phyloP scores from a whole-genome alignment of 1,140 invertebrate genomes.

The Lasioglossum baleicum region DNA sequence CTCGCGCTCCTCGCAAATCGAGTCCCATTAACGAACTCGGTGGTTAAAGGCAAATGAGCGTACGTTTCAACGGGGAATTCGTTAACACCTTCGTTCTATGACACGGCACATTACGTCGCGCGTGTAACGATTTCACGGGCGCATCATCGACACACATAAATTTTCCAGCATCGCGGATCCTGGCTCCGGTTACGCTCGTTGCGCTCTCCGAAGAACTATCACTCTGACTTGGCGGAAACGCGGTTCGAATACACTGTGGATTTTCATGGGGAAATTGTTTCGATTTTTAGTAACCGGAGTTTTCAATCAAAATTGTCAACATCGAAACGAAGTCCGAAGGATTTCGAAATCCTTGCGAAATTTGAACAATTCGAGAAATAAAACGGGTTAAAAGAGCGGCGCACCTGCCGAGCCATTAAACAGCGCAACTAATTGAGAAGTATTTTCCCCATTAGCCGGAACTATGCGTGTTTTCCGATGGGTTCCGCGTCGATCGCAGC shows the following conservation, averaged over 20 bases:
- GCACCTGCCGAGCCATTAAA: background rate
- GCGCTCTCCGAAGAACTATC: no score
- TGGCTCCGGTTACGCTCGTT: no score
- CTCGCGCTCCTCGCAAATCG: conserved; percentile 11
- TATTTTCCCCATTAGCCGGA: background rate
- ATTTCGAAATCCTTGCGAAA: no score
- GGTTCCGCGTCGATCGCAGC: background rate
- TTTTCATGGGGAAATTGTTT: no score
- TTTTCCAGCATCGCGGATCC: conserved; percentile 2
- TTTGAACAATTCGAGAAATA: no score
- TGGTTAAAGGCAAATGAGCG: background rate
- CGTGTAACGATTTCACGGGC: conserved; percentile 28
- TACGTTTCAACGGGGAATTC: background rate
- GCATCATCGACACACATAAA: background rate
- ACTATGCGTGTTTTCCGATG: background rate
- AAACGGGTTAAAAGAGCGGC: no score
- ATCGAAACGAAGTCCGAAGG: no score
- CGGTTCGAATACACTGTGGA: no score
- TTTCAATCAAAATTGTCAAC: no score
- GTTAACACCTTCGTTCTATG: conserved; percentile 34
- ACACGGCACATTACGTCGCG: conserved; percentile 23
- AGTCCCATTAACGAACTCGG: background rate
- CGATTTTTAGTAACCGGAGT: no score
- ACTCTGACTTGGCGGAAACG: no score
- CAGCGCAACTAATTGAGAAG: background rate